A percentile compares a stretch with the other conserved stretches of the same genome.
phyloP scores from a whole-genome alignment of 2,888 invertebrate genomes.

The Ditula angustiorana region DNA sequence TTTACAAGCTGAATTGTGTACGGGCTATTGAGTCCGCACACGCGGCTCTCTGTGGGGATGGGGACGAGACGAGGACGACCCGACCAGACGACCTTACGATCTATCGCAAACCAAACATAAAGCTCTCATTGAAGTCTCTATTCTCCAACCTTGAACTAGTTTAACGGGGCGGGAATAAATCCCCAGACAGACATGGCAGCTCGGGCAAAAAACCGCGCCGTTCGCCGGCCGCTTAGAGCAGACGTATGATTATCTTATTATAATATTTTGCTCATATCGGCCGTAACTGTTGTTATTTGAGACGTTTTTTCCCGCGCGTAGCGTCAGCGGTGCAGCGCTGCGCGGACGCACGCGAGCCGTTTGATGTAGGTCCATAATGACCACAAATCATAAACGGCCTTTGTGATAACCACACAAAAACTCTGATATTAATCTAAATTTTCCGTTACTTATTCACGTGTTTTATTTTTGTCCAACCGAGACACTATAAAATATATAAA shows the following conservation, averaged over 20 bases:
- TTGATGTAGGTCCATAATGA: conserved; percentile 74
- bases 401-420: conserved; percentile 61
- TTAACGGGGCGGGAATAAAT: conserved; percentile 73
- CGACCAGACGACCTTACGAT: conserved; percentile 75
- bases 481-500: conserved; percentile 63
- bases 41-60: conserved; percentile 53
- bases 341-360: conserved; percentile 63
- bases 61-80: conserved; percentile 57
- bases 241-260: conserved; percentile 83
- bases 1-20: conserved; percentile 28
- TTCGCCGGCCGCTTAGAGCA: conserved; percentile 71
- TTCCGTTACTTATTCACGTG: conserved; percentile 63
- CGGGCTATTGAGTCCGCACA: conserved; percentile 14
- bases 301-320: conserved; percentile 45
- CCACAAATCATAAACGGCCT: conserved; percentile 71
- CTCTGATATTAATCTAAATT: conserved; percentile 75
- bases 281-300: conserved; percentile 48
- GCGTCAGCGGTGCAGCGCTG: conserved; percentile 41
- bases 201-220: conserved; percentile 66
- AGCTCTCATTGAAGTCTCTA: conserved; percentile 73
- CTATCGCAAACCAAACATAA: conserved; percentile 74
- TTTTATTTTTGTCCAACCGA: conserved; percentile 58
- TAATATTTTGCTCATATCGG: conserved; percentile 65
- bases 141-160: conserved; percentile 79
- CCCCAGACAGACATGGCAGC: conserved; percentile 71